These are phyloP conservation scores for Erythrocercus mccallii DNA, from an alignment of 2,113 vertebrate species.

Conservation along the genomic window DNA sequence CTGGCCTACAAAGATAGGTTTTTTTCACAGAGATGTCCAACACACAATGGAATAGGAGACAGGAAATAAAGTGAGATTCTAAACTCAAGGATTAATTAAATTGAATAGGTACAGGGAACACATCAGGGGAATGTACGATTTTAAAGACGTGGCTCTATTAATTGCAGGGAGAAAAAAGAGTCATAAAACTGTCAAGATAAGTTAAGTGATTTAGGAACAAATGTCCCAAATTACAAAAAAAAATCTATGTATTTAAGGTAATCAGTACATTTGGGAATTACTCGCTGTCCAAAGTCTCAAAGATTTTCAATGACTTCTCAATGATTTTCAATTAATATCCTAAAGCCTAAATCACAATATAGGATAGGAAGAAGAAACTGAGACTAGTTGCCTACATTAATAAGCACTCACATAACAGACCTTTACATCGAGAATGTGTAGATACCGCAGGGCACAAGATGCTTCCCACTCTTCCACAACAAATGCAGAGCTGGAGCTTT, in stretches of 20 bases:
- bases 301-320: not conserved
- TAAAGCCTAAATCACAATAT: not conserved
- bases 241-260: not conserved
- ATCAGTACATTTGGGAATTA: not conserved
- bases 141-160: not conserved
- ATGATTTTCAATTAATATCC: not conserved
- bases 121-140: not conserved
- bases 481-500: not conserved
- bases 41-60: not conserved
- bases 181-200: not conserved
- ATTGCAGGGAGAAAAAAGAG: not conserved
- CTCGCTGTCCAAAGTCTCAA: not conserved
- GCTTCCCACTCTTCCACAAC: not conserved
- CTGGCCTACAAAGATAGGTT: not conserved
- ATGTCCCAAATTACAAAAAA: not conserved
- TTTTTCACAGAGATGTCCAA: not conserved
- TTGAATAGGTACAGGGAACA: not conserved
- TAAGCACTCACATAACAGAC: not conserved
- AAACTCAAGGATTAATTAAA: not conserved
- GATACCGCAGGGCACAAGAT: not conserved
- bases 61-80: not conserved
- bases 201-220: not conserved
- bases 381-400: not conserved
- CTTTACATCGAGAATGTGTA: not conserved
- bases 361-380: not conserved